Percentiles rank a stretch among this genome's conserved stretches.
Conservation (phyloP, 2,113 vertebrate genomes). For the Anhinga rufa region DNA sequence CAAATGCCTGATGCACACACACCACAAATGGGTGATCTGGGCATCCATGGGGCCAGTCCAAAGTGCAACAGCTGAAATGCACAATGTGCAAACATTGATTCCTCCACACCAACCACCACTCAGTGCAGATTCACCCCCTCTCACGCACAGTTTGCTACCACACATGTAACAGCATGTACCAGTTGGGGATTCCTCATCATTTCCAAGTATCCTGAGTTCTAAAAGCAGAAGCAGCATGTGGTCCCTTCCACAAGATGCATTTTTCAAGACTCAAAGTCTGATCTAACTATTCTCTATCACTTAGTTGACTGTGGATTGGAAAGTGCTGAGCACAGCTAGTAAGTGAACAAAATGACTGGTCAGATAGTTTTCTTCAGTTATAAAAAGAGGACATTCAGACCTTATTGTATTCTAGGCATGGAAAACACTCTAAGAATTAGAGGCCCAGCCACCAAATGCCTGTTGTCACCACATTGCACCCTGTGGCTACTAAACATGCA, state of each 20-base stretch:
- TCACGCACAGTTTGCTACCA: background rate
- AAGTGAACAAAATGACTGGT: background rate
- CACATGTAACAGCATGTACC: background rate
- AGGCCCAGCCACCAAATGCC: background rate
- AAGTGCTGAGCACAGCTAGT: background rate
- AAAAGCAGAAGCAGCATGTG: background rate
- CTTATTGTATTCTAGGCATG: background rate
- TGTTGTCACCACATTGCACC: background rate
- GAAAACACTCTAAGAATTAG: constrained; percentile 5
- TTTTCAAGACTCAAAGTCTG: background rate
- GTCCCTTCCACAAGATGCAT: background rate
- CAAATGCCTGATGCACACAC: background rate
- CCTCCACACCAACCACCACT: background rate
- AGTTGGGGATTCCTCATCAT: background rate
- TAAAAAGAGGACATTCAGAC: background rate
- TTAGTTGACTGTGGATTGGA: background rate
- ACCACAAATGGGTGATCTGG: background rate
- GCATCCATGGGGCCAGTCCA: fast-evolving
- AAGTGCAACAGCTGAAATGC: background rate
- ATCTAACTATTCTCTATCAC: background rate
- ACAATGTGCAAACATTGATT: background rate
- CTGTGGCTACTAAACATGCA: background rate
- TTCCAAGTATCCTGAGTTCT: background rate
- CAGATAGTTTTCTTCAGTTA: background rate
- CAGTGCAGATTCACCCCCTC: background rate